Evolutionary conservation across 1,140 invertebrate species (phyloP), one percentile per base, ranked within the genome.

Genomic region (Hypsibius dujardini): DNA sequence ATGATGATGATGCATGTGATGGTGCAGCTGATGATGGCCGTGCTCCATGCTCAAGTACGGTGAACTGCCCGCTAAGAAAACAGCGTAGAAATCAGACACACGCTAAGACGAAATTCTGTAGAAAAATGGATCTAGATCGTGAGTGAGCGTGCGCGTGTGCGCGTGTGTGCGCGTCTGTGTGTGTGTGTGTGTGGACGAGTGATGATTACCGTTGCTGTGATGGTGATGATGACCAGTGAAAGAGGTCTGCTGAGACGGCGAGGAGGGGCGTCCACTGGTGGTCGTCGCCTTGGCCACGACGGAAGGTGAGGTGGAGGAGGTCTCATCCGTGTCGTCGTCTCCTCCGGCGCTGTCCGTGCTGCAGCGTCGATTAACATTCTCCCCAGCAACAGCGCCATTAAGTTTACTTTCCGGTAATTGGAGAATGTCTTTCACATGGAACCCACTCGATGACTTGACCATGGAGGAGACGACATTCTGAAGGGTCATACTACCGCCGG

Each of bases 341-440:
- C 28, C 28, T 28, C 28, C 28, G 28, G 28, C 28, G 28, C 28
- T 28, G 28, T 28, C 28, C 28, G 28, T 28, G 28, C 28, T 28
- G 28, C 28, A 28, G 28, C 28, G 28, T 28, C 28, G 28, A 28
- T 28, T 28, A 28, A 28, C 28, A 28, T 28, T 28, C 28, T 28
- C 28, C 28, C 28, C 28, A 28, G 28, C 28, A 28, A 28, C 62
- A 15, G 12, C 62, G 62, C 62, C 62, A 67, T 67, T 12, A 15
- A 67, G 62, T 67, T 67, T 67, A 67, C 62, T 67, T 67, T 67
- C 62, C 12, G 62, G 62, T 67, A 67, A 67, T 67, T 67, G 62
- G 62, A 67, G 62, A 67, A 67, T 67, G 42, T 67, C 62, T 45
- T 67, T 67, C 62, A 67, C 62, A 67, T 67, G 62, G 62, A 67